Evolutionary conservation across 1,140 invertebrate species (phyloP).

Genomic region (Tetranychus urticae): DNA sequence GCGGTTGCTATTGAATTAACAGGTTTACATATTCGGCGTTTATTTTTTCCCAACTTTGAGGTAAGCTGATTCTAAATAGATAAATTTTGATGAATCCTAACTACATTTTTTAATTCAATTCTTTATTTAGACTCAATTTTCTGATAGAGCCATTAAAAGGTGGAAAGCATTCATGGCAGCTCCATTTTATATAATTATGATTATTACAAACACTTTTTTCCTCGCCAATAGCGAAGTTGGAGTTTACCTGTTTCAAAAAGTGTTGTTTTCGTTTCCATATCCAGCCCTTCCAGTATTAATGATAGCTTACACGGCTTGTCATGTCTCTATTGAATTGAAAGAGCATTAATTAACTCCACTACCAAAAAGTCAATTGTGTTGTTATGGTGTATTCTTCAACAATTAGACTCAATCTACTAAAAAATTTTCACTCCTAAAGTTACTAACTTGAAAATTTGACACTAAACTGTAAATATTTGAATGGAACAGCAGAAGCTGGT

Average conservation of each 20-base stretch:
- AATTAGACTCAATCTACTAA: too few relatives aligned
- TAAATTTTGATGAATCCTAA: too few relatives aligned
- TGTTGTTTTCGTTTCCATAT: neutral
- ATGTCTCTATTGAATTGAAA: neutral
- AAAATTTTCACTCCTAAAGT: too few relatives aligned
- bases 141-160: neutral
- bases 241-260: neutral
- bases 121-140: neutral
- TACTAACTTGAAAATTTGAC: too few relatives aligned
- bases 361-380: too few relatives aligned
- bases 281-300: neutral
- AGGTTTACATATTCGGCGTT: neutral
- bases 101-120: conserved; percentile 1
- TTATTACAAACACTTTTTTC: conserved; percentile 12
- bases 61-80: too few relatives aligned
- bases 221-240: conserved; percentile 12
- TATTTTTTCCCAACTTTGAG: neutral
- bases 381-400: too few relatives aligned
- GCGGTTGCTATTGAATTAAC: conserved; percentile 8
- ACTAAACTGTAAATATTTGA: too few relatives aligned
- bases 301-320: conserved; percentile 4
- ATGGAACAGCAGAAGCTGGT: too few relatives aligned
- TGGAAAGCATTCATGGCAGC: conserved; percentile 3
- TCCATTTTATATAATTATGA: conserved; percentile 10
- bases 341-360: too few relatives aligned